Evolutionary conservation across 2,113 vertebrate genomes (phyloP).

Genomic region (Chionomys nivalis): DNA sequence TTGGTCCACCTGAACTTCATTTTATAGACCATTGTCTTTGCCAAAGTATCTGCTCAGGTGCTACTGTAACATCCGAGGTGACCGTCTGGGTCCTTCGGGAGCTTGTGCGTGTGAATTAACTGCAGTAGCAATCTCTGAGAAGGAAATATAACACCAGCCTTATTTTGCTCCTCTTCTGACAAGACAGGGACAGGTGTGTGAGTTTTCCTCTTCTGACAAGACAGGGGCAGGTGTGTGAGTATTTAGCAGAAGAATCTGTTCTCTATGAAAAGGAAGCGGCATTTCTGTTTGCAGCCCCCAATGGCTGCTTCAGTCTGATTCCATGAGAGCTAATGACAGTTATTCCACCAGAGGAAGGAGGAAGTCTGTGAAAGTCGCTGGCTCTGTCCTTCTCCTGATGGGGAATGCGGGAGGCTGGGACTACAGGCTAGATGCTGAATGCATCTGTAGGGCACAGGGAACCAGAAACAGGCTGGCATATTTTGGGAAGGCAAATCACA

Average conservation of each 20-base stretch:
- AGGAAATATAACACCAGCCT: not conserved
- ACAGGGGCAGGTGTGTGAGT: not conserved
- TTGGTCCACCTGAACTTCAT: conserved; percentile 65
- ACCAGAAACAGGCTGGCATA: not conserved
- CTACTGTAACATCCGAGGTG: not conserved
- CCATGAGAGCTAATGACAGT: conserved; percentile 31
- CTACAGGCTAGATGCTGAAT: not conserved
- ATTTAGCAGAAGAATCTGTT: not conserved
- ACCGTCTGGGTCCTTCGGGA: not conserved
- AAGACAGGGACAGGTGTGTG: not conserved
- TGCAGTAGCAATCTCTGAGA: not conserved
- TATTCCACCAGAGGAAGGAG: not conserved
- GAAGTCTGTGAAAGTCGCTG: not conserved
- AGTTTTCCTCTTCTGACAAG: conserved; percentile 8
- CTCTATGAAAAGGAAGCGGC: not conserved
- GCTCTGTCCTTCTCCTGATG: not conserved
- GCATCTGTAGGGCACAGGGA: not conserved
- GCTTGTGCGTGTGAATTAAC: not conserved
- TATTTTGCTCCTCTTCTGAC: not conserved
- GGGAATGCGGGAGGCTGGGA: not conserved
- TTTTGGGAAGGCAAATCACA: not conserved
- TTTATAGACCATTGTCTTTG: conserved; percentile 75
- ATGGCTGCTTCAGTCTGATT: conserved; percentile 48
- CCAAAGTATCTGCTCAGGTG: not conserved
- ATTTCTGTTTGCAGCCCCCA: conserved; percentile 34